Evolutionary conservation across 1,140 invertebrate genomes (phyloP), one percentile per base, ranked within the genome.

Genomic region (Drosophila ficusphila): DNA sequence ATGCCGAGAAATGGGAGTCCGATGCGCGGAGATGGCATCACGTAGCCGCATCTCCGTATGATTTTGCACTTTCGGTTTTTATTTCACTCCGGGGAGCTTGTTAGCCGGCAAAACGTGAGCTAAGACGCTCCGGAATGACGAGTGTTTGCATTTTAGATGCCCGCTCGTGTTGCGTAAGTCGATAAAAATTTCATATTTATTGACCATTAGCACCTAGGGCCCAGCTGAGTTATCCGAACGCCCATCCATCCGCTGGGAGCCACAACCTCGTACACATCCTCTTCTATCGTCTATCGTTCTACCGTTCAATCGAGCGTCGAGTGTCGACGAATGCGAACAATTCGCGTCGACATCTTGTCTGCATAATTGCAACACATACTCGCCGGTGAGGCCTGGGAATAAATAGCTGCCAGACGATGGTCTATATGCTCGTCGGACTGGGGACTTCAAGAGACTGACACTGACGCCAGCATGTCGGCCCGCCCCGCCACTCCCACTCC

Each of bases 331-430:
- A 90, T 90, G 73, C 79, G 42, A 90, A 85, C 79, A 88, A 90
- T 90, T 76, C 79, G 70, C 79, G 88, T 71, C 89, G 88, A 90
- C 88, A 90, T 90, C 62, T 79, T 90, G 88, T 90, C 88, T 90
- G 76, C 88, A 90, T 90, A 90, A 90, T 88, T 90, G 88, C 88
- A 88, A 75, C 70, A 86, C 79, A 81, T 71, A 67, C 69, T 74
- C 70, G 70, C 56, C 56, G 49, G 56, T 60, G 33, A 27, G 54
- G 48, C 53, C 48, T 68, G 51, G 27, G 52, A 71, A 68, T 71
- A 72, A 58, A 68, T 71, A 72, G 58, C 58, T 64, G 60, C 53
- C 60, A 47, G 60, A 61, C 42, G 42, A 27, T 46, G 42, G 42
- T 46, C 60, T 61, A 61, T 41, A 62, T 54, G 33, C 48, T 34